Evolutionary conservation across 2,888 invertebrate genomes (phyloP).

Genomic region (Ormia ochracea): DNA sequence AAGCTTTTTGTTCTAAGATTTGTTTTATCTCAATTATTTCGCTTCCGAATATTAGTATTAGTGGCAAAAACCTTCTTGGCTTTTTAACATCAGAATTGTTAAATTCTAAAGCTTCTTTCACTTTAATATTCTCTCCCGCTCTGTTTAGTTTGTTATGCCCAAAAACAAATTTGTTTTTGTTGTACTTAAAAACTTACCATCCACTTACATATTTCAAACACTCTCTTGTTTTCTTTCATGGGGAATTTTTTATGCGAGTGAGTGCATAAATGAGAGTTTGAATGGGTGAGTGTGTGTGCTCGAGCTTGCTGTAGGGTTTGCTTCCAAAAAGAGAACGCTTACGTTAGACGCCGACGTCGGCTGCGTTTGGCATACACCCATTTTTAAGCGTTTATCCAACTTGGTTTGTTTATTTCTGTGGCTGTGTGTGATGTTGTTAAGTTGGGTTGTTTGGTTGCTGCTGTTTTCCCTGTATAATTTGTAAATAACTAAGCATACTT

Average conservation of each 20-base stretch:
- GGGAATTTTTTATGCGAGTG: conserved; percentile 1
- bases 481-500: conserved; percentile 59
- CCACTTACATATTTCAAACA: conserved; percentile 26
- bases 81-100: background rate
- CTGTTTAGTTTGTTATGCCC: conserved; percentile 3
- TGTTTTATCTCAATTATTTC: background rate
- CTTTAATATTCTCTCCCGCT: background rate
- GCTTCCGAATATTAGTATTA: background rate
- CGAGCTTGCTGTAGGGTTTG: background rate
- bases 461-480: conserved; percentile 31
- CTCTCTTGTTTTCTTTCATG: conserved; percentile 2
- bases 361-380: conserved; percentile 72
- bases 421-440: background rate
- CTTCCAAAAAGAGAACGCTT: conserved; percentile 10
- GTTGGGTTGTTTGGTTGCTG: background rate
- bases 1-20: conserved; percentile 10
- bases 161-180: background rate
- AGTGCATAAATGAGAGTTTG: background rate
- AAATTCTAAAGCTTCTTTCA: conserved; percentile 7
- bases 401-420: conserved; percentile 21
- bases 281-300: background rate
- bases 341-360: conserved; percentile 32
- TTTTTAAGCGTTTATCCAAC: conserved; percentile 66
- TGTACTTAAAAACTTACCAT: conserved; percentile 42
- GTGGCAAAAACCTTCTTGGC: conserved; percentile 23